Conservation (phyloP, 2,113 vertebrate genomes). For the Setophaga petechia region DNA sequence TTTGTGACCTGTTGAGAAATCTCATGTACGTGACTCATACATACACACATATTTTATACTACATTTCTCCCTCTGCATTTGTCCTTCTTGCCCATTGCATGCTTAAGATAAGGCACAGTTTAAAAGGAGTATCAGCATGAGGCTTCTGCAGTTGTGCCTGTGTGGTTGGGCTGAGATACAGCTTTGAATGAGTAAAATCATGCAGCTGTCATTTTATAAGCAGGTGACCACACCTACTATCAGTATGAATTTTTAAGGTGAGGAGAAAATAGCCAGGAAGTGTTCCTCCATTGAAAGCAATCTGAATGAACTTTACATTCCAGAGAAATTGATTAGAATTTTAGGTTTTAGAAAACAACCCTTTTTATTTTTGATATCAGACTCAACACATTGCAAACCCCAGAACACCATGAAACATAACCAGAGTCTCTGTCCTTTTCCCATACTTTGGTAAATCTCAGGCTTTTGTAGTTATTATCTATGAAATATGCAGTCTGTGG, state of each 20-base stretch:
- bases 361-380: background rate
- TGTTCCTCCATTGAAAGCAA: background rate
- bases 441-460: background rate
- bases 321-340: background rate
- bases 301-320: background rate
- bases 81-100: background rate
- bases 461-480: background rate
- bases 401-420: background rate
- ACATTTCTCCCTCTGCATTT: background rate
- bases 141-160: background rate
- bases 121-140: background rate
- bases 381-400: background rate
- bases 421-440: background rate
- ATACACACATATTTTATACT: background rate
- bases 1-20: background rate
- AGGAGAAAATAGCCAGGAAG: background rate
- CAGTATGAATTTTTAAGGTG: background rate
- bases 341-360: background rate
- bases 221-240: background rate
- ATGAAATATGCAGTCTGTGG: background rate
- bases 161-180: background rate
- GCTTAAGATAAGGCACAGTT: background rate
- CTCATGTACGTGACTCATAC: fast-evolving
- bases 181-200: background rate
- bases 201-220: background rate